A percentile compares a stretch with the other conserved stretches of the same genome.
phyloP scores from a whole-genome alignment of 2,113 vertebrate species.

The Nothoprocta pentlandii region DNA sequence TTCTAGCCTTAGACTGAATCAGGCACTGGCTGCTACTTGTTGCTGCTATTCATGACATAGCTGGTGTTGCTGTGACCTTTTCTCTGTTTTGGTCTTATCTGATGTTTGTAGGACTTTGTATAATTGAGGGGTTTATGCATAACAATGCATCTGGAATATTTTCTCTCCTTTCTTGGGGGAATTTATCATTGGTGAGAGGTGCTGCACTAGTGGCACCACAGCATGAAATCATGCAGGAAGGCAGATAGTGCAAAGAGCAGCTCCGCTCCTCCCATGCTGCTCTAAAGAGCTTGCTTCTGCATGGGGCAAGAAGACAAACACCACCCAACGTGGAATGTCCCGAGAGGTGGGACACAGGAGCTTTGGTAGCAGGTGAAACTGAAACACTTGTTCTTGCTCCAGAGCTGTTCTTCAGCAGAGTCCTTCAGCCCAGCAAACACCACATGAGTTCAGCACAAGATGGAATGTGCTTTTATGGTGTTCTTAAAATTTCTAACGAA shows the following conservation, averaged over 20 bases:
- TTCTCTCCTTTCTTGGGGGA: constrained; percentile 27
- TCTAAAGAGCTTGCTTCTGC: not conserved
- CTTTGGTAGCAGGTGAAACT: not conserved
- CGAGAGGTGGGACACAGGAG: not conserved
- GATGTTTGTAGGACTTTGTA: constrained; percentile 56
- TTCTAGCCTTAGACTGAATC: constrained; percentile 61
- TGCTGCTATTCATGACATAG: constrained; percentile 71
- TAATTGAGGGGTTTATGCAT: constrained; percentile 47
- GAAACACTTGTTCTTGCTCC: not conserved
- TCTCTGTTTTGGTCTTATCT: constrained; percentile 59
- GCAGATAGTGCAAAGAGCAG: not conserved
- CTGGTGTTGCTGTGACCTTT: constrained; percentile 72
- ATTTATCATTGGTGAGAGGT: constrained; percentile 23
- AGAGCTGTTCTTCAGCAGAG: not conserved
- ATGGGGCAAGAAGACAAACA: not conserved
- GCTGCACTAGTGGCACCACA: not conserved
- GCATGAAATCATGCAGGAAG: not conserved
- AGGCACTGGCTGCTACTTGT: constrained; percentile 75
- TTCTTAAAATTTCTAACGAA: not conserved
- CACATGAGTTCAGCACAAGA: not conserved
- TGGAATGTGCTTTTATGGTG: not conserved
- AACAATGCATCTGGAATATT: constrained; percentile 24
- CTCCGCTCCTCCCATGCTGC: not conserved
- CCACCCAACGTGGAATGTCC: not conserved
- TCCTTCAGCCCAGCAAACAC: not conserved